These are phyloP conservation scores for Naso thynnoides DNA, from an alignment of 2,797 vertebrate genomes.

Conservation along the genomic window DNA sequence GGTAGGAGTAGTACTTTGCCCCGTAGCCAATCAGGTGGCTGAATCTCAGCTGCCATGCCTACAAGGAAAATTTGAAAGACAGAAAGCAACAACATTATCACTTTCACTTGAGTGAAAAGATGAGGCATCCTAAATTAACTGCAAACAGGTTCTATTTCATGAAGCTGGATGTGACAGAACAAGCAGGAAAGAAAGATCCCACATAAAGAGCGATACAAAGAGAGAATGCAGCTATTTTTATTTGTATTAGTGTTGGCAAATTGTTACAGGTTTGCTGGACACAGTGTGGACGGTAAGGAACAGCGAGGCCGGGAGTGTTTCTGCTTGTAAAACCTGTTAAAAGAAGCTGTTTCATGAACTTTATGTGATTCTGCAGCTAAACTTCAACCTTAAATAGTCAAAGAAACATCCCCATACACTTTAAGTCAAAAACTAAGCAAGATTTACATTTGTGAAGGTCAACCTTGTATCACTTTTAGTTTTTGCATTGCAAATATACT, in stretches of 20 bases:
- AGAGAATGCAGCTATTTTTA: neutral
- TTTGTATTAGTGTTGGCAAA: constrained; percentile 14
- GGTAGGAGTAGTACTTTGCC: constrained; percentile 98
- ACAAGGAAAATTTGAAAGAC: constrained; percentile 27
- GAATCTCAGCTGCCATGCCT: constrained; percentile 99
- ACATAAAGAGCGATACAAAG: neutral
- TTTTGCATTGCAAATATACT: neutral
- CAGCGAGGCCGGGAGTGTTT: constrained; percentile 27
- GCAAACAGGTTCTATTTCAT: constrained; percentile 10
- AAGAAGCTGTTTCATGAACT: constrained; percentile 11
- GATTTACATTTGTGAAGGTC: neutral
- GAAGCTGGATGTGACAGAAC: neutral
- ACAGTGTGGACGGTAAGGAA: constrained; percentile 24
- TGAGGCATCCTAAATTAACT: neutral
- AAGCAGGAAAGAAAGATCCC: neutral
- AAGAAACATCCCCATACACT: neutral
- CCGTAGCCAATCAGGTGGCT: constrained; percentile 97
- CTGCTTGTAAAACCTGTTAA: constrained; percentile 41
- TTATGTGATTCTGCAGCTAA: too few species aligned
- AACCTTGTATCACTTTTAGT: neutral
- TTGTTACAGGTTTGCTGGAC: constrained; percentile 25
- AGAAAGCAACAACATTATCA: constrained; percentile 12
- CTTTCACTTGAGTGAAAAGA: neutral
- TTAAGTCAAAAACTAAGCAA: neutral
- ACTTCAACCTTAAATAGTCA: neutral